Evolutionary conservation across 2,797 vertebrate genomes (phyloP).

Genomic region (Tapera naevia): DNA sequence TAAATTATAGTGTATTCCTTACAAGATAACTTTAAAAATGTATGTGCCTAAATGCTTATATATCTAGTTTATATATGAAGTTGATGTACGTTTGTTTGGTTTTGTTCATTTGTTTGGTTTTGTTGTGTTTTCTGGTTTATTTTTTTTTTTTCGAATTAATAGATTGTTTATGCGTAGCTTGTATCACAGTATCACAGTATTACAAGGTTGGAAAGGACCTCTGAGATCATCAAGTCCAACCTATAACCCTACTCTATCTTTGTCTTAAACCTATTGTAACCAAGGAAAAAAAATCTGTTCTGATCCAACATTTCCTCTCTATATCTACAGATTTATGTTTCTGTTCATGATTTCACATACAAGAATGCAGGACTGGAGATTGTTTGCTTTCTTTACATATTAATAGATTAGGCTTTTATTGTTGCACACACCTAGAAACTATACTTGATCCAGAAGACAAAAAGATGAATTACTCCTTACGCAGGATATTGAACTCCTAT

Average conservation of each 20-base stretch:
- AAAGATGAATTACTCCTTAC: constrained; percentile 23
- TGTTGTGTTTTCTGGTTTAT: constrained; percentile 61
- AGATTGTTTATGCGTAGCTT: constrained; percentile 60
- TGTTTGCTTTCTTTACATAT: not conserved
- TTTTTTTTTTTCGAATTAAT: constrained; percentile 62
- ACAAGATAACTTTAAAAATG: constrained; percentile 52
- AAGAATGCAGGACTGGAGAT: not conserved
- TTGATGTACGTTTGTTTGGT: constrained; percentile 4
- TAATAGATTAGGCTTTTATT: not conserved
- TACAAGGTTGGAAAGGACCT: too few relatives aligned
- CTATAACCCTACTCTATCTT: too few relatives aligned
- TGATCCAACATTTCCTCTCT: constrained; percentile 38
- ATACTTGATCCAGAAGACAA: constrained; percentile 66
- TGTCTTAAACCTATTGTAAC: constrained; percentile 43
- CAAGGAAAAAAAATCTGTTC: constrained; percentile 53
- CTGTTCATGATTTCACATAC: not conserved
- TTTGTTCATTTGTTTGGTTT: constrained; percentile 40
- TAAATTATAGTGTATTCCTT: constrained; percentile 60
- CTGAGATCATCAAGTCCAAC: too few relatives aligned
- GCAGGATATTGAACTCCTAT: constrained; percentile 38
- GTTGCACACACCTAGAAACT: not conserved
- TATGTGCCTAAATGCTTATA: not conserved
- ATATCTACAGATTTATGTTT: constrained; percentile 20
- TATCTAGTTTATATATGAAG: constrained; percentile 9
- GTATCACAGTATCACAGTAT: too few relatives aligned